phyloP scores from a whole-genome alignment of 2,888 invertebrate species.

The Ptychoptera contaminata region DNA sequence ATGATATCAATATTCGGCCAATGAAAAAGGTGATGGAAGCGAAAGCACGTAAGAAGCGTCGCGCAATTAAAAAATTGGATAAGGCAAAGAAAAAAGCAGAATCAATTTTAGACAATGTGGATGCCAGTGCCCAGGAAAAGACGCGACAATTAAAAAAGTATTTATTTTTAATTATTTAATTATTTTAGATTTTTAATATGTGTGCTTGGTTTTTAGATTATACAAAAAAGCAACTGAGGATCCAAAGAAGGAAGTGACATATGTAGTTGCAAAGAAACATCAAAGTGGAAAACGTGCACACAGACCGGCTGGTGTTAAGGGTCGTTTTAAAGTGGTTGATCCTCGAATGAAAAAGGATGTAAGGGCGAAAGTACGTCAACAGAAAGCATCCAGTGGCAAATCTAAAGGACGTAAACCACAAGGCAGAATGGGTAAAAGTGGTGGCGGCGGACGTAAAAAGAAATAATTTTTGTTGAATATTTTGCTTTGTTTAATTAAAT shows the following conservation, averaged over 20 bases:
- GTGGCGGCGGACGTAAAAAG: too few species aligned
- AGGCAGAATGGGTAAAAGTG: too few species aligned
- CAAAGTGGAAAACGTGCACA: constrained; percentile 56
- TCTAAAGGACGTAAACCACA: too few species aligned
- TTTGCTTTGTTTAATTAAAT: too few species aligned
- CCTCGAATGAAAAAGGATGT: constrained; percentile 90
- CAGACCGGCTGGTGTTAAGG: constrained; percentile 78
- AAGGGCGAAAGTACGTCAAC: constrained; percentile 31
- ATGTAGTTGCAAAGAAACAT: constrained; percentile 87
- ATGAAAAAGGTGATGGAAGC: constrained; percentile 98
- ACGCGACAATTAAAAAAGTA: constrained; percentile 69
- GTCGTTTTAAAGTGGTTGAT: constrained; percentile 90
- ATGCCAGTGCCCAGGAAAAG: constrained; percentile 87
- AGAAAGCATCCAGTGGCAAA: too few species aligned
- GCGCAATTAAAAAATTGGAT: constrained; percentile 69
- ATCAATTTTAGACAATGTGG: constrained; percentile 75
- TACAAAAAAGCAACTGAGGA: constrained; percentile 79
- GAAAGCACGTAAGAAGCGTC: constrained; percentile 91
- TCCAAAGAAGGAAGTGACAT: constrained; percentile 79
- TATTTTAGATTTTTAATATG: constrained; percentile 20
- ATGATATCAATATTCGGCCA: constrained; percentile 83
- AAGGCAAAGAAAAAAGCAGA: constrained; percentile 94
- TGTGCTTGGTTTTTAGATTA: constrained; percentile 33
- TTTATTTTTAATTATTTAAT: background rate
- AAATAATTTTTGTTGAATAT: too few species aligned